Conservation (phyloP, 1,140 invertebrate species). For the Halotydeus destructor region DNA sequence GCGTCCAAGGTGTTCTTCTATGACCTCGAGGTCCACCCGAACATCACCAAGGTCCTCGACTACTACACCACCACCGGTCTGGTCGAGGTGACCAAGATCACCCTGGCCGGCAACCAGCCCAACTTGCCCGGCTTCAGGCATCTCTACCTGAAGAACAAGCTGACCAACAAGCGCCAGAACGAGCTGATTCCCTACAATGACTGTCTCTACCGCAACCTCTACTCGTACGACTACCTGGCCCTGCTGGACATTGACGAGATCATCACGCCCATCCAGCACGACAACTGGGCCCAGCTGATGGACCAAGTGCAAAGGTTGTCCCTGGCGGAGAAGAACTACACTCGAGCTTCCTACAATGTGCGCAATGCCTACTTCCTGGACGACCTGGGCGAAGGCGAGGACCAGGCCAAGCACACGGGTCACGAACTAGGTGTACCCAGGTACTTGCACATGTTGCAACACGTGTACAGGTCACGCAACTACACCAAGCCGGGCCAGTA, state of each 20-base stretch:
- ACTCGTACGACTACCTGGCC: conserved; percentile 69
- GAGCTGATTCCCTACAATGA: conserved; percentile 93
- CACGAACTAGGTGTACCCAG: conserved; percentile 41
- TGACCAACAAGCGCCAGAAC: conserved; percentile 72
- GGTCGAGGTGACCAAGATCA: conserved; percentile 62
- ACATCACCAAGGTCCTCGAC: conserved; percentile 64
- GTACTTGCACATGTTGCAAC: conserved; percentile 83
- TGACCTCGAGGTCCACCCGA: conserved; percentile 67
- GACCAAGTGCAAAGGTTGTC: conserved; percentile 33
- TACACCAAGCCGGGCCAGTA: conserved; percentile 82
- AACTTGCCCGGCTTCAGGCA: conserved; percentile 70
- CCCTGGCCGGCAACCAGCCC: conserved; percentile 69
- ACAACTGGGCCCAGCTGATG: conserved; percentile 58
- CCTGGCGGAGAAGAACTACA: conserved; percentile 41
- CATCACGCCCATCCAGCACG: conserved; percentile 63
- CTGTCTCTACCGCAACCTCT: conserved; percentile 79
- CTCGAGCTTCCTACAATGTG: conserved; percentile 65
- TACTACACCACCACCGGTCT: conserved; percentile 52
- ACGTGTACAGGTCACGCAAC: conserved; percentile 68
- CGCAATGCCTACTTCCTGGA: conserved; percentile 86
- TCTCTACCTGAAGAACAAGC: conserved; percentile 65
- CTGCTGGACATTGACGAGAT: conserved; percentile 82
- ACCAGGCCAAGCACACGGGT: conserved; percentile 16
- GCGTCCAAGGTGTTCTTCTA: conserved; percentile 85
- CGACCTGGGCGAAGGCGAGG: conserved; percentile 34